Conservation (phyloP, 64 coral and sea anemone species). For the Actinia equina region DNA sequence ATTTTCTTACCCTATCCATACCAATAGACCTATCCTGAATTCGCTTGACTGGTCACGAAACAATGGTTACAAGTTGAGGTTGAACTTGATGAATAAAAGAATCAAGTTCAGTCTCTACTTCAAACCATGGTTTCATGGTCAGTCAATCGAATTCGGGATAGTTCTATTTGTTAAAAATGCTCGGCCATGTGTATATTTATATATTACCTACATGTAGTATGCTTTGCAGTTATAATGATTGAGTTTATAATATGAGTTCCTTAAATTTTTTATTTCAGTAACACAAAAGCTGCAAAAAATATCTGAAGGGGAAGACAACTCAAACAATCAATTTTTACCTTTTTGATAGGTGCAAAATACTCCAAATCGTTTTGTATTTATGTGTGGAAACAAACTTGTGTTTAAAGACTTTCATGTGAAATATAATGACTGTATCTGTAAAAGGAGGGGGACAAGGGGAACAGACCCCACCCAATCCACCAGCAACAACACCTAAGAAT, state of each 20-base stretch:
- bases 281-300: background rate
- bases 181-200: no score
- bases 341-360: background rate
- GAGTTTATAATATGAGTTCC: background rate
- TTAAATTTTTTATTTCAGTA: background rate
- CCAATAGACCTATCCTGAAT: no score
- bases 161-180: no score
- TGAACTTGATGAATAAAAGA: no score
- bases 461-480: constrained; percentile 22
- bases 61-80: no score
- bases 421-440: constrained; percentile 58
- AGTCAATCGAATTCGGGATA: no score
- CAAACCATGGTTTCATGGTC: no score
- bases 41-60: no score
- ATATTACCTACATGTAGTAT: no score
- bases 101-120: no score
- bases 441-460: constrained; percentile 52
- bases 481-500: constrained; percentile 28
- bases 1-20: no score
- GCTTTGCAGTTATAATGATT: no score
- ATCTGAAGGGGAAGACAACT: background rate
- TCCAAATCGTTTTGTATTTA: constrained; percentile 17
- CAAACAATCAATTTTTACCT: background rate
- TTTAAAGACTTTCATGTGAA: background rate
- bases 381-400: constrained; percentile 13